phyloP scores from a whole-genome alignment of 35 echinoderm and acorn worm species.

The Holothuria glaberrima region DNA sequence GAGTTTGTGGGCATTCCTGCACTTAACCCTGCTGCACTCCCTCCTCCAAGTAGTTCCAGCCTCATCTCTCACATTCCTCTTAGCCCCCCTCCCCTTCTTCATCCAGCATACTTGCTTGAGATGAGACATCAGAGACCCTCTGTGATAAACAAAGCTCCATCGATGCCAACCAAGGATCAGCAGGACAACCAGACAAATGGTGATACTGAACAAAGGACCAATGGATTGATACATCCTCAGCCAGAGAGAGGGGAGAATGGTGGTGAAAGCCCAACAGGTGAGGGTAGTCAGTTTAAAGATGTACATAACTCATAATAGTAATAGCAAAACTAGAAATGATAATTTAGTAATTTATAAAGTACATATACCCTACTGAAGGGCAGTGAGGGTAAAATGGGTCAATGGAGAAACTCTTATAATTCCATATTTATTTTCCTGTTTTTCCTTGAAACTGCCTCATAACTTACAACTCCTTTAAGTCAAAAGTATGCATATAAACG shows the following conservation, averaged over 20 bases:
- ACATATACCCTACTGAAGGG: too few species aligned
- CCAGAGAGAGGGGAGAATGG: not conserved
- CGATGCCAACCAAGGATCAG: conserved; percentile 32
- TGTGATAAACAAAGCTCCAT: conserved; percentile 85
- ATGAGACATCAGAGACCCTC: conserved; percentile 76
- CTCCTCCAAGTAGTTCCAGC: conserved; percentile 70
- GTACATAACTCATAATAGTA: too few species aligned
- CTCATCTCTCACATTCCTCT: conserved; percentile 61
- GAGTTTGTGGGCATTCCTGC: conserved; percentile 84
- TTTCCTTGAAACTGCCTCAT: too few species aligned
- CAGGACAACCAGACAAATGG: conserved; percentile 6
- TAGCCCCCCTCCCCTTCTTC: not conserved
- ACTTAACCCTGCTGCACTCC: conserved; percentile 80
- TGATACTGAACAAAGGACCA: not conserved
- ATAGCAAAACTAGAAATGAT: too few species aligned
- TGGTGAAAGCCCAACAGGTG: too few species aligned
- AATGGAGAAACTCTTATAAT: too few species aligned
- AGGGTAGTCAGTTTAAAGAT: too few species aligned
- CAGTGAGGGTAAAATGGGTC: too few species aligned
- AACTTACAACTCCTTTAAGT: too few species aligned
- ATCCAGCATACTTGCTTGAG: conserved; percentile 53
- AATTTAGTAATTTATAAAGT: too few species aligned
- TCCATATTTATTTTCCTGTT: too few species aligned
- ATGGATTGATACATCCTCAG: conserved; percentile 33
- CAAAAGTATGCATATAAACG: too few species aligned